phyloP scores from a whole-genome alignment of 2,888 invertebrate species.

The Druceiella hillmani region DNA sequence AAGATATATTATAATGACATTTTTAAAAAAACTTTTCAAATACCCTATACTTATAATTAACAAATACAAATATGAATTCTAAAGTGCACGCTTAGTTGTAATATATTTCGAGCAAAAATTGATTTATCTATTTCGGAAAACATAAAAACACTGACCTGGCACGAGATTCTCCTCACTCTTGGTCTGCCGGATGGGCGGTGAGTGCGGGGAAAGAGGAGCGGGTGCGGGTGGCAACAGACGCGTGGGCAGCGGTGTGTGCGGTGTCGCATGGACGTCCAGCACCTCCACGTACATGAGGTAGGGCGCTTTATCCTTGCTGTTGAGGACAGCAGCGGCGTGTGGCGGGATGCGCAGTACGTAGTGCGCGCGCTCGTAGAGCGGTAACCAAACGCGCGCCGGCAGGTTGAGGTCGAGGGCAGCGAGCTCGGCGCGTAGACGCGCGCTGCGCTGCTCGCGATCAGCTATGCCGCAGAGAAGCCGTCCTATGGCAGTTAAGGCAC shows the following conservation, averaged over 20 bases:
- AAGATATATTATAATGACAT: no score
- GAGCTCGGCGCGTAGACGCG: constrained; percentile 87
- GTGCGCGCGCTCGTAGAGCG: constrained; percentile 84
- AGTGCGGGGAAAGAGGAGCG: constrained; percentile 69
- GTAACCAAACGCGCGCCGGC: constrained; percentile 97
- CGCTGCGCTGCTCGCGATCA: constrained; percentile 79
- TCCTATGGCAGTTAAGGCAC: constrained; percentile 41
- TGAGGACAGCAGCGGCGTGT: constrained; percentile 94
- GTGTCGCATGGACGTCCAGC: constrained; percentile 65
- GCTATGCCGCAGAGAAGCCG: constrained; percentile 41
- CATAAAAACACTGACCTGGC: constrained; percentile 25
- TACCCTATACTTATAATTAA: no score
- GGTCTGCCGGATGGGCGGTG: constrained; percentile 75
- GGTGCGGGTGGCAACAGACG: constrained; percentile 73
- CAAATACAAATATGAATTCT: no score
- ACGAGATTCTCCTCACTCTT: constrained; percentile 89
- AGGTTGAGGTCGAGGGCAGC: constrained; percentile 92
- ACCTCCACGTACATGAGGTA: constrained; percentile 98
- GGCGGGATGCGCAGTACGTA: constrained; percentile 95
- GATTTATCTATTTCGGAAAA: no score
- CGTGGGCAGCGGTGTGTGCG: constrained; percentile 85
- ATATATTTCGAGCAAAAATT: no score
- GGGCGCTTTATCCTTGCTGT: constrained; percentile 98
- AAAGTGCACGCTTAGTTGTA: no score
- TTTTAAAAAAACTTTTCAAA: no score